A percentile compares a stretch with the other conserved stretches of the same genome.
Evolutionary conservation across 37 sponge, comb jelly and placozoan species (phyloP).

Genomic region (Corticium candelabrum): DNA sequence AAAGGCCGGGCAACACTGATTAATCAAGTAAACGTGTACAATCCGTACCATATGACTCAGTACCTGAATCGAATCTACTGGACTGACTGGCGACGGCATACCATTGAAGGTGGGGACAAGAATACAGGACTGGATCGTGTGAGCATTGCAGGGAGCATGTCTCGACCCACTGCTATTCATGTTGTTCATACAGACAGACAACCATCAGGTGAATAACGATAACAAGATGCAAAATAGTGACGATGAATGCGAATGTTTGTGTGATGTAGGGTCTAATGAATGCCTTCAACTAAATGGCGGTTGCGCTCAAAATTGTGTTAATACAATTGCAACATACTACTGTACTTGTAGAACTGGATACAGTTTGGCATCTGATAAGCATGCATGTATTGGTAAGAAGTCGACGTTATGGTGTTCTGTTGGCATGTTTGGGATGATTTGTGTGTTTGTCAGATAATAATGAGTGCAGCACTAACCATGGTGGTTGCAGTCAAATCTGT

Average conservation of each 20-base stretch:
- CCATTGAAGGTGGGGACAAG: background rate
- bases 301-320: slow-evolving; percentile 46
- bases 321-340: background rate
- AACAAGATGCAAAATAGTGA: too few species aligned
- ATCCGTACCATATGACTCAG: background rate
- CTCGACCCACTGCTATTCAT: background rate
- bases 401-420: too few species aligned
- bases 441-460: background rate
- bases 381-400: background rate
- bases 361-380: background rate
- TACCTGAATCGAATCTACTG: background rate
- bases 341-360: background rate
- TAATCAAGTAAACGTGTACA: background rate
- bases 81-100: background rate
- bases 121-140: background rate
- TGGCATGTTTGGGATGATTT: background rate
- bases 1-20: background rate
- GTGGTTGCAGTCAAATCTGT: background rate
- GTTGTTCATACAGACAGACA: background rate
- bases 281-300: slow-evolving; percentile 42
- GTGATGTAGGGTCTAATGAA: background rate
- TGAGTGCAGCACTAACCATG: background rate
- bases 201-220: too few species aligned
- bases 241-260: too few species aligned
- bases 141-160: background rate